phyloP scores from a whole-genome alignment of 2,888 invertebrate genomes.

The Fissipunctia ypsillon region DNA sequence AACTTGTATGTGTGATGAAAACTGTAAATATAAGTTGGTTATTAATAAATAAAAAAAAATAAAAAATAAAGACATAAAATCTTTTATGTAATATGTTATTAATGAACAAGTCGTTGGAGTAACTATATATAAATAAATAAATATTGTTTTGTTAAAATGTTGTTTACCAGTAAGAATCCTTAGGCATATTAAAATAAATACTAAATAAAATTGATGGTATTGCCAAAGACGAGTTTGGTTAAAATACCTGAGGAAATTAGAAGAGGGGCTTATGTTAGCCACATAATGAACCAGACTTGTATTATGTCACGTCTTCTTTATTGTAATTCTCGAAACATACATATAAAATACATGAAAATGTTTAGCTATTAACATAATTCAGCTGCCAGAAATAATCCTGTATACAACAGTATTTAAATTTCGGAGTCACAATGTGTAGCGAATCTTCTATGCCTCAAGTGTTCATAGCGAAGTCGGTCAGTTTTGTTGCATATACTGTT shows the following conservation, averaged over 20 bases:
- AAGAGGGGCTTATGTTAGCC: not conserved
- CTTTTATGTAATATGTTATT: no score
- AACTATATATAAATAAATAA: no score
- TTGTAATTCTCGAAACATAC: not conserved
- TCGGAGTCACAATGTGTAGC: constrained; percentile 31
- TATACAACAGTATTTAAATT: constrained; percentile 28
- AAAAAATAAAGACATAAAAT: no score
- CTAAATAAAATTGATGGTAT: not conserved
- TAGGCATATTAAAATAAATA: not conserved
- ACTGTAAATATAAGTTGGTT: no score
- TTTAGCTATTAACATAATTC: constrained; percentile 15
- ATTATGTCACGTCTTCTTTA: not conserved
- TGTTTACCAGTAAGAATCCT: not conserved
- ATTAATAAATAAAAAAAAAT: no score
- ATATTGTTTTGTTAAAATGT: not conserved
- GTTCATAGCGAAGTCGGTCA: constrained; percentile 29
- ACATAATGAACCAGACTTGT: not conserved
- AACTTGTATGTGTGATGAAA: no score
- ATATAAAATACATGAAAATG: constrained; percentile 1
- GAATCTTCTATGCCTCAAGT: constrained; percentile 20
- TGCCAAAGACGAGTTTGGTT: not conserved
- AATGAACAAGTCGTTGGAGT: no score
- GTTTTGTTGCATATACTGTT: constrained; percentile 20
- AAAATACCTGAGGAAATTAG: not conserved
- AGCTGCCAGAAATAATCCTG: not conserved